Evolutionary conservation across 1,140 invertebrate genomes (phyloP).

Genomic region (Papilio xuthus): DNA sequence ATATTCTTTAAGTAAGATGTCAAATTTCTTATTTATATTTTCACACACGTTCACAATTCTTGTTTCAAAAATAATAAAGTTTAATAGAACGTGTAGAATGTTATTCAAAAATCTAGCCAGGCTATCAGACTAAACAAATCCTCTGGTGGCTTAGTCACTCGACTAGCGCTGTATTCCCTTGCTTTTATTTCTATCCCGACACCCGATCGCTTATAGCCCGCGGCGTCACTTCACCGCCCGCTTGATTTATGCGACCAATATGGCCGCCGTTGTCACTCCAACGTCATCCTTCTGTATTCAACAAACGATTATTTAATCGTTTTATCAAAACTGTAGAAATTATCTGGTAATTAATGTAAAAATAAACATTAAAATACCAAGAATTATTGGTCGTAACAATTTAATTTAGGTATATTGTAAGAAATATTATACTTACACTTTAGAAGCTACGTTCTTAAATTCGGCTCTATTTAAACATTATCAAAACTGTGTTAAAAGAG

Average conservation of each 20-base stretch:
- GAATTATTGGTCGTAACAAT: no score
- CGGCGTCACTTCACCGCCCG: constrained; percentile 70
- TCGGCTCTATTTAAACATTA: neutral
- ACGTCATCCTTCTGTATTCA: constrained; percentile 70
- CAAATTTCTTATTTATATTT: no score
- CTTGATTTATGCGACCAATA: constrained; percentile 81
- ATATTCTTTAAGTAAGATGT: no score
- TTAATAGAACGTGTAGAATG: neutral
- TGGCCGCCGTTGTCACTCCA: constrained; percentile 74
- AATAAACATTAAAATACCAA: no score
- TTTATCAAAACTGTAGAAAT: neutral
- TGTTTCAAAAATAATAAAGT: neutral
- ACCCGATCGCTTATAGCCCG: constrained; percentile 76
- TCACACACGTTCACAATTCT: no score
- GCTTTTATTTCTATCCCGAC: constrained; percentile 78
- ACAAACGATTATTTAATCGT: constrained; percentile 1
- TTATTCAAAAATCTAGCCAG: constrained; percentile 13
- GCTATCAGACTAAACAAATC: constrained; percentile 67
- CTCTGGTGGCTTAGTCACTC: constrained; percentile 72
- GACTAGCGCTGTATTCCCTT: constrained; percentile 72
- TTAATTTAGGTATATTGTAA: no score
- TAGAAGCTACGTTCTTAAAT: no score
- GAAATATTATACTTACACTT: no score
- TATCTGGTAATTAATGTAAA: no score
- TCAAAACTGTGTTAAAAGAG: neutral